phyloP scores from a whole-genome alignment of 92 coral and sea anemone species.

The Epizoanthus scotinus region DNA sequence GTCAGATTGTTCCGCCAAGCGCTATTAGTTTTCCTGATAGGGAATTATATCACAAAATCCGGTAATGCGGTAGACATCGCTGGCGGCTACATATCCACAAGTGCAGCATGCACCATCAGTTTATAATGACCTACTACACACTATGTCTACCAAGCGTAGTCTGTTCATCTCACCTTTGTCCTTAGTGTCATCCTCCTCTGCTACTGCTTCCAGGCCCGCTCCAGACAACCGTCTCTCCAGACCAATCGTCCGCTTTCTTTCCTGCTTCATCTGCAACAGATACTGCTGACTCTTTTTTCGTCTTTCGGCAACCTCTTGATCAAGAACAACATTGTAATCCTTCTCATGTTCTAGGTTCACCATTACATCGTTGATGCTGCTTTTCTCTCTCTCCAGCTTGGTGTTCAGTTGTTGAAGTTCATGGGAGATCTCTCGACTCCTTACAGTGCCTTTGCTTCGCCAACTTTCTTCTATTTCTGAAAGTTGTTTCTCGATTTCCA shows the following conservation, averaged over 20 bases:
- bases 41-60: no score
- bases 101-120: no score
- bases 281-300: slow-evolving; percentile 52
- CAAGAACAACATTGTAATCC: slow-evolving; percentile 54
- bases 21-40: no score
- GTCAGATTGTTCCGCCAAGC: no score
- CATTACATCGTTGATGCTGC: neutral
- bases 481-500: slow-evolving; percentile 1
- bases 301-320: slow-evolving; percentile 59
- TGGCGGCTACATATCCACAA: no score
- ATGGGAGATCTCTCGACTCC: no score
- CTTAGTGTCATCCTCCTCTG: slow-evolving; percentile 38
- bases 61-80: no score
- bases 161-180: slow-evolving; percentile 23
- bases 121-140: no score
- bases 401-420: slow-evolving; percentile 6
- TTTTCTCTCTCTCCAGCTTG: neutral
- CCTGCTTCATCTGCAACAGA: slow-evolving; percentile 53
- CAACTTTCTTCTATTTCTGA: slow-evolving; percentile 14
- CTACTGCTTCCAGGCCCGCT: slow-evolving; percentile 48
- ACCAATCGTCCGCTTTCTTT: slow-evolving; percentile 56
- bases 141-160: no score
- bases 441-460: neutral
- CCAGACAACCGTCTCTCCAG: slow-evolving; percentile 54
- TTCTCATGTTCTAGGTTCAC: slow-evolving; percentile 59